Percentiles rank a stretch among this genome's conserved stretches.
Evolutionary conservation across 2,797 vertebrate species (phyloP).

Genomic region (Propithecus perrieri): DNA sequence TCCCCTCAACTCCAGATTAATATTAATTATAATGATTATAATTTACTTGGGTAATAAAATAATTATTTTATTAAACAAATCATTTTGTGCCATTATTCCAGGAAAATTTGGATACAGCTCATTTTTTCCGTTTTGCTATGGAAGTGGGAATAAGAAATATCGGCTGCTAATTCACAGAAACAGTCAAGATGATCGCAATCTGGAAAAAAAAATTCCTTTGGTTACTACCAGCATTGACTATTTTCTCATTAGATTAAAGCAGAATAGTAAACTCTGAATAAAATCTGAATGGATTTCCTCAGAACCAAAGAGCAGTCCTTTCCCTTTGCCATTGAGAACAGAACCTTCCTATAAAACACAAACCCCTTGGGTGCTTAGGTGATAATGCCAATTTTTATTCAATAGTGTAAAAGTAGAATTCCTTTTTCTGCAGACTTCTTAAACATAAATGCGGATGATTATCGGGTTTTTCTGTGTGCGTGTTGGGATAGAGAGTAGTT

Average conservation of each 20-base stretch:
- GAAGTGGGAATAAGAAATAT: neutral
- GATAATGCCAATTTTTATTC: neutral
- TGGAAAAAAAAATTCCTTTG: neutral
- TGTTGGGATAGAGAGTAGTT: neutral
- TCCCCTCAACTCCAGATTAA: neutral
- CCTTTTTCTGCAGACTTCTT: neutral
- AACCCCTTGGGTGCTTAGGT: neutral
- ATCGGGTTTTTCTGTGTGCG: neutral
- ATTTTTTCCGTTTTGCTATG: neutral
- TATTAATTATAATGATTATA: neutral
- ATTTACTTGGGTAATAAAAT: neutral
- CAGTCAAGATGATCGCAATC: neutral
- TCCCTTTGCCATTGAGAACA: neutral
- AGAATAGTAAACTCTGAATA: neutral
- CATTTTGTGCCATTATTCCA: neutral
- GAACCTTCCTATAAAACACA: neutral
- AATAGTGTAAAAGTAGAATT: neutral
- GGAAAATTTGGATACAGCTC: neutral
- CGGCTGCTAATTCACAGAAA: neutral
- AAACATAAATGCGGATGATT: neutral
- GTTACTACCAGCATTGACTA: neutral
- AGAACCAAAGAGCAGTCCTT: neutral
- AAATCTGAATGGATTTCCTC: neutral
- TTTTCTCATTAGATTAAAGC: neutral
- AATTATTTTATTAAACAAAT: neutral